Conservation (phyloP, 1,140 invertebrate species). For the Antheraea pernyi region DNA sequence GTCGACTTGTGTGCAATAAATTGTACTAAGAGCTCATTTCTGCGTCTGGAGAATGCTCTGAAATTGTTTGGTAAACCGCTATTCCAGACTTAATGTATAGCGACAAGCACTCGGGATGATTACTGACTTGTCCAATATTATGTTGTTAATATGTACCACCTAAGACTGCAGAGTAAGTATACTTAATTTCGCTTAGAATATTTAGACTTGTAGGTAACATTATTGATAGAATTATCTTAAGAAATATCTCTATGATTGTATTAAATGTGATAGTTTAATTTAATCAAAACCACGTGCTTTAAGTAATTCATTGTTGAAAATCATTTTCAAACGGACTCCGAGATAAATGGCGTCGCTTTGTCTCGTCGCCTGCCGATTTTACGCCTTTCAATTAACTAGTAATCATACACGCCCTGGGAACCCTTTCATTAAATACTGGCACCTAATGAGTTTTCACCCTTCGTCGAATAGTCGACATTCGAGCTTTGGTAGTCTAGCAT, state of each 20-base stretch:
- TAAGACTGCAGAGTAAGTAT: too few species aligned
- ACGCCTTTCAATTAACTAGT: conserved; percentile 75
- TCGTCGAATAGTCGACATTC: conserved; percentile 69
- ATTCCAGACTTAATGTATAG: conserved; percentile 62
- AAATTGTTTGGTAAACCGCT: conserved; percentile 30
- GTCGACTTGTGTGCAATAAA: too few species aligned
- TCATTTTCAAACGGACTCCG: background rate
- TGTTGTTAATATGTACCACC: background rate
- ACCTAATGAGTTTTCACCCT: conserved; percentile 74
- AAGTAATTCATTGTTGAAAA: too few species aligned
- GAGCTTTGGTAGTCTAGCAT: conserved; percentile 50
- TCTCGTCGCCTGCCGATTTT: conserved; percentile 68
- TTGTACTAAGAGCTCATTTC: too few species aligned
- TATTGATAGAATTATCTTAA: too few species aligned
- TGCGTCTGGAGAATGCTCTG: conserved; percentile 7
- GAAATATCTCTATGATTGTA: too few species aligned
- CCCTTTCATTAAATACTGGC: conserved; percentile 74
- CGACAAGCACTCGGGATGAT: conserved; percentile 67
- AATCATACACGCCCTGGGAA: conserved; percentile 72
- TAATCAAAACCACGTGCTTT: background rate
- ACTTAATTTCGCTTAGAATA: too few species aligned
- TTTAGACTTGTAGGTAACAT: too few species aligned
- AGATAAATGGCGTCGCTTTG: conserved; percentile 47
- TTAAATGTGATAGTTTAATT: background rate
- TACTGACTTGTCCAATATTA: conserved; percentile 25